Evolutionary conservation across 2,888 invertebrate genomes (phyloP), one percentile per base, ranked within the genome.

Genomic region (Leptinotarsa juncta): DNA sequence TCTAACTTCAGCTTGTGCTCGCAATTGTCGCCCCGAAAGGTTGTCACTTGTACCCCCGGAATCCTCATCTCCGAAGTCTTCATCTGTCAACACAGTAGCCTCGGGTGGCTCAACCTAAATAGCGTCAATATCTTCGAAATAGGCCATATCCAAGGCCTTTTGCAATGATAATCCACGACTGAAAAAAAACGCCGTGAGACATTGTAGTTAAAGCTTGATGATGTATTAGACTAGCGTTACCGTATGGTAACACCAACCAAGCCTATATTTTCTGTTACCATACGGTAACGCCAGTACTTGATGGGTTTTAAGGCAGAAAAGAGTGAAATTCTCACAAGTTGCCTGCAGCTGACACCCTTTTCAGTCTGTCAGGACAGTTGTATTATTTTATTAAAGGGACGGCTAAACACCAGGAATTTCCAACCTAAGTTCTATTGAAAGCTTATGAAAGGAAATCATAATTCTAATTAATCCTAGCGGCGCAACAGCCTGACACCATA

Each of bases 31-130:
- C 10, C 65, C 65, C n/a, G 50, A 51, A 20, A 65, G 50, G 15
- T 62, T 67, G 42, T 65, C 65, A 42, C 51, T 42, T 7, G 14
- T 16, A 32, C 42, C 26, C 3, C 18, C 50, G 50, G 15, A 32
- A 18, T 71, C 65, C 23, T 71, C 71, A 65, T 71, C 65, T 51
- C 65, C 51, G 42, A 2, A 71, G 26, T 71, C 50, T 71, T 60
- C 65, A 71, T 71, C 71, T 14, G 71, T 65, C n/a, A 71, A 42
- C 16, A 71, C 71, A 12, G 32, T 48, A 20, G n/a, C 50, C 42
- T 71, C 71, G 15, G 71, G 65, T 48, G 62, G 71, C 48, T 71
- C 65, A 50, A 71, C 51, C 20, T 49, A 71, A 62, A 71, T 71
- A 48, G 62, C 65, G 18, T 71, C 65, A 65, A 65, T 71, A 50